Evolutionary conservation across 2,888 invertebrate genomes (phyloP), one percentile per base, ranked within the genome.

Genomic region (Chromoteleia sp.): DNA sequence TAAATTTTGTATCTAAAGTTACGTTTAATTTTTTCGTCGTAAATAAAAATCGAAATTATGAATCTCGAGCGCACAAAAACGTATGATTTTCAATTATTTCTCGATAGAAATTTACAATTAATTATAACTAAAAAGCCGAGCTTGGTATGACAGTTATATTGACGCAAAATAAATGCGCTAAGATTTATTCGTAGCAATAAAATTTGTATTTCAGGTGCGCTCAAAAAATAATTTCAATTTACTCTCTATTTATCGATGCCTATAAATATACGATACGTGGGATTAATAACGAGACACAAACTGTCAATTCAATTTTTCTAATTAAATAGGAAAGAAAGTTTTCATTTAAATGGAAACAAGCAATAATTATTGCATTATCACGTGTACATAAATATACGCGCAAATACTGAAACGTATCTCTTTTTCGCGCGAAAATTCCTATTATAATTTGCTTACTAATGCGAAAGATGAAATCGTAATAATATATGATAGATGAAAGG

Each of bases 161-260:
- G 25, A 39, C 21, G 39, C 41, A 10, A 58, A 58, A 39, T 39
- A 58, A 58, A 59, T 43, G 29, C 12, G 25, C 12, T 14, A 6
- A 21, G 43, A 29, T 43, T 59, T 33, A 29, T 25, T 29, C 25
- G 6, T 43, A n/a, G 29, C 43, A 59, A 43, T 41, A 43, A 39
- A 58, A 39, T 58, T 39, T 41, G n/a, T 41, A 59, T 43, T 43
- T 59, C 29, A 15, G 19, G 7, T 56, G 56, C 56, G n/a, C 14
- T 25, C 59, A 21, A 29, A 43, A 43, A 59, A 59, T 59, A 52
- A 52, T 52, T 30, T 10, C 29, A 52, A 52, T 52, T 52, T 30
- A 30, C 19, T 29, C 48, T 6, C 33, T 7, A 17, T 30, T 52
- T 52, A 10, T 39, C 21, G 4, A 7, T 25, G 12, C 41, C 14